Evolutionary conservation across 2,797 vertebrate genomes (phyloP).

Genomic region (Perodicticus potto): DNA sequence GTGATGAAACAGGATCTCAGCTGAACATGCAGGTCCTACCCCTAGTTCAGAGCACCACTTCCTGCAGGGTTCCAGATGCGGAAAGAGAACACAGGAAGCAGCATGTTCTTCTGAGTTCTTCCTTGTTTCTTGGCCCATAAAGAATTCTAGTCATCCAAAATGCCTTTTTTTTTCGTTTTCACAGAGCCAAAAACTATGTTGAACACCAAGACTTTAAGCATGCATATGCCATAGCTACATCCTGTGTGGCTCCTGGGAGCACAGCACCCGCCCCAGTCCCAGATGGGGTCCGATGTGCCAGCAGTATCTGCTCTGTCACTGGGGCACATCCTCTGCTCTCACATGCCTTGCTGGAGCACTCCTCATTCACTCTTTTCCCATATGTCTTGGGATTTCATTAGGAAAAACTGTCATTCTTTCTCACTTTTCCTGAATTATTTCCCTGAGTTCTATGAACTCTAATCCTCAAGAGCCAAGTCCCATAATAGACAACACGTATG

Average conservation of each 20-base stretch:
- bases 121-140: constrained; percentile 60
- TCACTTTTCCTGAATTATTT: not conserved
- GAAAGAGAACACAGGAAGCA: constrained; percentile 1
- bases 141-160: constrained; percentile 66
- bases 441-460: not conserved
- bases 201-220: not conserved
- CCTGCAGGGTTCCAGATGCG: not conserved
- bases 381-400: not conserved
- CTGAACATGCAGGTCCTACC: not conserved
- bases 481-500: not conserved
- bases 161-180: constrained; percentile 54
- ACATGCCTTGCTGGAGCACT: not conserved
- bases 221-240: not conserved
- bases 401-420: not conserved
- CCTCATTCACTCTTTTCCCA: not conserved
- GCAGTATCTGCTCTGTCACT: not conserved
- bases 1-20: not conserved
- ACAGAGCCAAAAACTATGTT: constrained; percentile 55
- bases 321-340: not conserved
- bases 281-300: not conserved
- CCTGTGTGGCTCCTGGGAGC: not conserved
- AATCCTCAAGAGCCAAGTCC: not conserved
- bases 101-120: not conserved
- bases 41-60: not conserved
- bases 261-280: not conserved